phyloP scores from a whole-genome alignment of 2,888 invertebrate species.

The Noctua pronuba region DNA sequence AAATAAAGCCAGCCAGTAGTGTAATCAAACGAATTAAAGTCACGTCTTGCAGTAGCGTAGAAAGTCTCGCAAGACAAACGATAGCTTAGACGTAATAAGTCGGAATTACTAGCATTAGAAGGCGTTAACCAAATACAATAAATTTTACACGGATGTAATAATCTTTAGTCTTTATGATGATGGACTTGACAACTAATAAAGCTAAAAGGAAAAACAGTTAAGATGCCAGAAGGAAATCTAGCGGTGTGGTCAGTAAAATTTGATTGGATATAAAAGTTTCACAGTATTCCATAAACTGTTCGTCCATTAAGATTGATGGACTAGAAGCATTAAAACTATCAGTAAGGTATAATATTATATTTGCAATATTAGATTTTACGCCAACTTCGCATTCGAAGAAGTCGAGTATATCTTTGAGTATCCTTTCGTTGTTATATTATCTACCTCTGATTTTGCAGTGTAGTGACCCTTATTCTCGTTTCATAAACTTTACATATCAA shows the following conservation, averaged over 20 bases:
- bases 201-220: neutral
- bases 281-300: too few relatives aligned
- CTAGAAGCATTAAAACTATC: too few relatives aligned
- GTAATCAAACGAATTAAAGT: constrained; percentile 54
- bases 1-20: constrained; percentile 10
- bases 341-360: too few relatives aligned
- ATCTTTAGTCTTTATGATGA: constrained; percentile 15
- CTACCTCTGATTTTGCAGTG: neutral
- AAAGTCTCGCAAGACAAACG: constrained; percentile 50
- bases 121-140: constrained; percentile 38
- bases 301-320: too few relatives aligned
- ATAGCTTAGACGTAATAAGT: constrained; percentile 48
- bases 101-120: constrained; percentile 53
- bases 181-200: neutral
- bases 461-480: neutral
- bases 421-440: neutral
- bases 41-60: constrained; percentile 51
- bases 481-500: neutral
- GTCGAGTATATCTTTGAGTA: neutral
- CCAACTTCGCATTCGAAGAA: neutral
- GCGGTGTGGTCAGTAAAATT: neutral
- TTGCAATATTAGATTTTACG: neutral
- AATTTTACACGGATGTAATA: constrained; percentile 35
- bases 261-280: neutral
- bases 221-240: neutral